Conservation (phyloP, 2,888 invertebrate species). For the Neoascia interrupta region DNA sequence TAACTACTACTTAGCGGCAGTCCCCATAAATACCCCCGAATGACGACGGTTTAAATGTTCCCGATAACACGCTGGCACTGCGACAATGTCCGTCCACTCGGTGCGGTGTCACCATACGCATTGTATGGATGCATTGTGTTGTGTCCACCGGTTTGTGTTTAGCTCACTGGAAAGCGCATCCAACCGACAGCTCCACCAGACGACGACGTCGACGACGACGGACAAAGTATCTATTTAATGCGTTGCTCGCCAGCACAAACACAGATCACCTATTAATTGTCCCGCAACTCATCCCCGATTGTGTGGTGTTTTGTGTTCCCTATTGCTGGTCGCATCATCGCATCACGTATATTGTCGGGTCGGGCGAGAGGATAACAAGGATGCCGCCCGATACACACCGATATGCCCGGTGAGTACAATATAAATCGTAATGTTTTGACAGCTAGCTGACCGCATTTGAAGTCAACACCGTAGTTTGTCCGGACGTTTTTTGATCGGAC, state of each 20-base stretch:
- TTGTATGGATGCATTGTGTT: conserved; percentile 31
- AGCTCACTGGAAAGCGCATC: conserved; percentile 55
- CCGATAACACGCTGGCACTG: conserved; percentile 56
- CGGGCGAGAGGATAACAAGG: conserved; percentile 61
- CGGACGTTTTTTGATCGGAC: conserved; percentile 49
- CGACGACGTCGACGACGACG: no score
- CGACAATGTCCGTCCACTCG: background rate
- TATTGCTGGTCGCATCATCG: conserved; percentile 15
- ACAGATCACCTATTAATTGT: conserved; percentile 58
- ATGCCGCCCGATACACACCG: conserved; percentile 59
- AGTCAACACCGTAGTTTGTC: conserved; percentile 57
- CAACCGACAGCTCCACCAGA: conserved; percentile 56
- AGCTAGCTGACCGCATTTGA: conserved; percentile 77
- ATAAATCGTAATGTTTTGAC: conserved; percentile 79
- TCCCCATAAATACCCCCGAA: conserved; percentile 62
- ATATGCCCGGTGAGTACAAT: conserved; percentile 61
- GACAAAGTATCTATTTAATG: conserved; percentile 64
- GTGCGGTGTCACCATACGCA: conserved; percentile 39
- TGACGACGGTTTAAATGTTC: conserved; percentile 66
- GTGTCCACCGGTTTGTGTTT: conserved; percentile 38
- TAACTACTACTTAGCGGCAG: conserved; percentile 69
- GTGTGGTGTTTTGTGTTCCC: conserved; percentile 11
- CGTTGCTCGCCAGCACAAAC: conserved; percentile 33
- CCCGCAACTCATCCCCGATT: conserved; percentile 25
- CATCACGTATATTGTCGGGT: conserved; percentile 24